Base-by-base conservation (phyloP, 2,797 vertebrate genomes). In the Lepus townsendii region DNA sequence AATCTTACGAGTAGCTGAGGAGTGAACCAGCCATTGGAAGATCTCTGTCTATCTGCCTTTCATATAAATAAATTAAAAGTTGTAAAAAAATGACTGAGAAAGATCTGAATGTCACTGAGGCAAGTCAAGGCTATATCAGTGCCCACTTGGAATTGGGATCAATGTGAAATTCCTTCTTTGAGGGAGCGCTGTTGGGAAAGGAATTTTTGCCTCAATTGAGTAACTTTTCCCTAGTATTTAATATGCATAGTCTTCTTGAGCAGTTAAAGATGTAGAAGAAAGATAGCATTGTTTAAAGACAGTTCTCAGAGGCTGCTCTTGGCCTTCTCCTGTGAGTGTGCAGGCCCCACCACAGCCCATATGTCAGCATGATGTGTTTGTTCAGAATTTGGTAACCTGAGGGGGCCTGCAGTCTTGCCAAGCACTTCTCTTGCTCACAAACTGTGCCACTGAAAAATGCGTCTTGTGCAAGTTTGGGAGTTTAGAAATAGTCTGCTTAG, bases 251-350 rank as follows among this genome's bases (percentile, higher is more conserved):
- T 92, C 65, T 88, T 80, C 76, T 85, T 17, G 78, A 92, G 62
- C 52, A 60, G 30, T 94, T 83, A 79, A 95, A 93, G 88, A 91
- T 87, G 50, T n/a, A 93, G 93, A 97, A 97, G 96, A 97, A 96
- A 96, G 96, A 95, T 83, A 83, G 68, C 83, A 92, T 97, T 98
- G 96, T 97, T 97, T 85, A 50, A 88, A 95, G 92, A 95, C 50
- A 32, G 24, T 96, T 91, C 88, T 88, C 69, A 88, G 89, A 93
- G 75, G 94, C 85, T 4, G 14, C 30, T 69, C 71, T 93, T 91
- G 93, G 92, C 94, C 73, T 66, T 83, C 82, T 88, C 92, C 90
- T 68, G 92, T 83, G 63, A 93, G 76, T n/a, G 17, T 57, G 32
- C 65, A 76, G 83, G 76, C 82, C 76, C 83, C 19, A 20, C 86